Evolutionary conservation across 2,888 invertebrate species (phyloP).

Genomic region (Charanyca ferruginea): DNA sequence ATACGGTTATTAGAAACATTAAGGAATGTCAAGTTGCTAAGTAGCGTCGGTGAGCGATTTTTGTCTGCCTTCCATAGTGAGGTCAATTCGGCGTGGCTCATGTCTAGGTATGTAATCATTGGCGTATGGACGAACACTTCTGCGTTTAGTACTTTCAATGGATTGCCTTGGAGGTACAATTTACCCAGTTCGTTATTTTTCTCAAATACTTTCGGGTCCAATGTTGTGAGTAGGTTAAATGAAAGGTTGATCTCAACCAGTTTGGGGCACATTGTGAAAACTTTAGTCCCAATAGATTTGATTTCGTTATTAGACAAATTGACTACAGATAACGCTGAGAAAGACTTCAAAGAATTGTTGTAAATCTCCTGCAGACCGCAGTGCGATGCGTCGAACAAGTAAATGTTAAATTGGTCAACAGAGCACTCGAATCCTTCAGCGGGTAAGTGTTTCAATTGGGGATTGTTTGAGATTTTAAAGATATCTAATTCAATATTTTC

Average conservation of each 20-base stretch:
- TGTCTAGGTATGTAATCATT: slow-evolving; percentile 92
- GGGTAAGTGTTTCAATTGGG: slow-evolving; percentile 92
- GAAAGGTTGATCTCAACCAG: slow-evolving; percentile 94
- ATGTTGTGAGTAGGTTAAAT: slow-evolving; percentile 92
- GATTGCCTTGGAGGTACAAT: slow-evolving; percentile 94
- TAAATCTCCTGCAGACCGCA: slow-evolving; percentile 93
- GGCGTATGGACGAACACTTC: slow-evolving; percentile 92
- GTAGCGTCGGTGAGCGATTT: slow-evolving; percentile 83
- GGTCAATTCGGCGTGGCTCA: slow-evolving; percentile 93
- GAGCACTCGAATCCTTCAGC: slow-evolving; percentile 92
- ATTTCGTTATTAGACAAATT: slow-evolving; percentile 93
- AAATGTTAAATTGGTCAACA: slow-evolving; percentile 92
- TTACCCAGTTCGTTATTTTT: slow-evolving; percentile 92
- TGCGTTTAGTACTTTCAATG: slow-evolving; percentile 92
- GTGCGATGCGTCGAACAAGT: slow-evolving; percentile 94
- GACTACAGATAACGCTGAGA: slow-evolving; percentile 93
- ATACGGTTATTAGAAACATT: slow-evolving; percentile 92
- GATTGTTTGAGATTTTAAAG: slow-evolving; percentile 94
- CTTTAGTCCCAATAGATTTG: slow-evolving; percentile 89
- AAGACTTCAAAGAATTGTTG: slow-evolving; percentile 93
- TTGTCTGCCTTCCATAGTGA: slow-evolving; percentile 92
- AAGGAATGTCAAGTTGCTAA: slow-evolving; percentile 90
- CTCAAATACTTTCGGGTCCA: slow-evolving; percentile 92
- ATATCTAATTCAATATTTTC: slow-evolving; percentile 93
- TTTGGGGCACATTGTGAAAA: slow-evolving; percentile 90